phyloP scores from a whole-genome alignment of 2,888 invertebrate species.

The Drosophila setosimentum region DNA sequence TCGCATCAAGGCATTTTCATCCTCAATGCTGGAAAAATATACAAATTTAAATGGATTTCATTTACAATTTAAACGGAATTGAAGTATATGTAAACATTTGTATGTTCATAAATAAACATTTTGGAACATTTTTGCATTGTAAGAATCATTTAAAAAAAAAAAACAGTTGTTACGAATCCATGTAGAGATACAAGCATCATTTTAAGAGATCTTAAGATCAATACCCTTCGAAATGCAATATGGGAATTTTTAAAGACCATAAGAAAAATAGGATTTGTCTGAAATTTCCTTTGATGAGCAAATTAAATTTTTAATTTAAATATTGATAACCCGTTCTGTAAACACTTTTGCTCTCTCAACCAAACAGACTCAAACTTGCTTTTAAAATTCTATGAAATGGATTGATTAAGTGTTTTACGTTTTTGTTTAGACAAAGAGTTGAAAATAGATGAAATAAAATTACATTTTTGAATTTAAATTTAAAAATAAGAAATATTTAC shows the following conservation, averaged over 20 bases:
- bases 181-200: background rate
- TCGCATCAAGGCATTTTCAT: slow-evolving; percentile 93
- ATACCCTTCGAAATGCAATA: background rate
- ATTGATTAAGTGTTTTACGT: background rate
- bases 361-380: background rate
- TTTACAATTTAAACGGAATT: background rate
- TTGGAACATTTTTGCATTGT: rapidly evolving
- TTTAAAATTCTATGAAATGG: background rate
- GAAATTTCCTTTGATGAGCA: background rate
- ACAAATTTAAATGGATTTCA: background rate
- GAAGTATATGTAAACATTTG: background rate
- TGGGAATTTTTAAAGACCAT: background rate
- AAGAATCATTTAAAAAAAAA: background rate
- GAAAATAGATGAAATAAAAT: background rate
- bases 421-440: background rate
- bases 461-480: no score
- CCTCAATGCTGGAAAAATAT: slow-evolving; percentile 76
- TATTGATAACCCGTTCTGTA: background rate
- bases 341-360: background rate
- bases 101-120: background rate
- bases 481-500: background rate
- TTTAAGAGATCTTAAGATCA: background rate
- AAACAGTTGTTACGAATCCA: background rate
- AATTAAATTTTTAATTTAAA: background rate
- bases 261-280: background rate